Percentiles rank a stretch among this genome's conserved stretches.
phyloP scores from a whole-genome alignment of 2,113 vertebrate genomes.

The Acrocephalus kingi region DNA sequence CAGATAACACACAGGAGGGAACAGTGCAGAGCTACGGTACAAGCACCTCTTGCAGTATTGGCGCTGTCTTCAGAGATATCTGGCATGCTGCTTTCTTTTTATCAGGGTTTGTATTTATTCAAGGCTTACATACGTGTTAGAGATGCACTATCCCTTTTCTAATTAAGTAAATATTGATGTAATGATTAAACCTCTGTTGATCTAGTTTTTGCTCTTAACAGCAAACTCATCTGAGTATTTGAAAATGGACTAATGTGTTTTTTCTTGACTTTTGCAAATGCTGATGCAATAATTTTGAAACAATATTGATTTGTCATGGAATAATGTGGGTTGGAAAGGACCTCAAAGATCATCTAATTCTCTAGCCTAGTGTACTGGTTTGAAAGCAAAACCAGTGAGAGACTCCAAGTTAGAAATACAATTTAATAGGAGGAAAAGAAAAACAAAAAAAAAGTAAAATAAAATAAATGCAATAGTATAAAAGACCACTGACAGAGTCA shows the following conservation, averaged over 20 bases:
- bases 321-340: background rate
- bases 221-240: background rate
- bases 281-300: background rate
- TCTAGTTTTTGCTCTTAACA: background rate
- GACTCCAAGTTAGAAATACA: too few relatives aligned
- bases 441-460: too few relatives aligned
- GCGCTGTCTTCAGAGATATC: conserved; percentile 94
- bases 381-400: too few relatives aligned
- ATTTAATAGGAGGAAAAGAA: too few relatives aligned
- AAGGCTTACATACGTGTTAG: conserved; percentile 62
- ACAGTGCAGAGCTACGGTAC: conserved; percentile 81
- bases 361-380: too few relatives aligned
- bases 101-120: conserved; percentile 95
- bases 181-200: conserved; percentile 35
- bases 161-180: conserved; percentile 26
- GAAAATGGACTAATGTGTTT: background rate
- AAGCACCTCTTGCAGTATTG: conserved; percentile 85
- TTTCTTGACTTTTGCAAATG: background rate
- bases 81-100: conserved; percentile 96
- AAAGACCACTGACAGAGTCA: too few relatives aligned
- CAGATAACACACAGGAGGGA: conserved; percentile 97
- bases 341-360: background rate
- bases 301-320: background rate
- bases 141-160: conserved; percentile 73
- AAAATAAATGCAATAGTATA: too few relatives aligned